Conservation (phyloP, 2,888 invertebrate species). For the Troilus luridus region DNA sequence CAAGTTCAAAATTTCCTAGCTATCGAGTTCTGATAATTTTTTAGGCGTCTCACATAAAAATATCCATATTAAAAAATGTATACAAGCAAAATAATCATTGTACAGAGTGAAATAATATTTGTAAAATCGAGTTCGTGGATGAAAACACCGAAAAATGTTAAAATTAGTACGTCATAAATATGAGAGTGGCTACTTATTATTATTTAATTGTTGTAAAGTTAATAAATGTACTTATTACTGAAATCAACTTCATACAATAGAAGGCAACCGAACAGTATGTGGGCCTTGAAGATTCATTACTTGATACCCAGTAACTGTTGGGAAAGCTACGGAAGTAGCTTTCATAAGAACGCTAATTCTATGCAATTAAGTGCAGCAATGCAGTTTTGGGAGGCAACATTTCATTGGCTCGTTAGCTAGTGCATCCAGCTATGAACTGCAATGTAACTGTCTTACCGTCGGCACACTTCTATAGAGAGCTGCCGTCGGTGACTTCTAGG, state of each 20-base stretch:
- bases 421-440: conserved; percentile 30
- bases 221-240: no score
- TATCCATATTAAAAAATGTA: no score
- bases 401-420: conserved; percentile 10
- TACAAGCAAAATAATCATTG: no score
- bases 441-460: not conserved
- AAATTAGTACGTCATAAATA: no score
- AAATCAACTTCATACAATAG: not conserved
- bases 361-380: conserved; percentile 29
- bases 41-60: no score
- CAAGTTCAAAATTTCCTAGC: no score
- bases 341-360: not conserved
- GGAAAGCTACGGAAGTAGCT: not conserved
- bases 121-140: no score
- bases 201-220: no score
- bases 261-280: not conserved
- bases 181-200: no score
- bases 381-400: conserved; percentile 1
- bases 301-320: not conserved
- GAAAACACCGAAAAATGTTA: no score
- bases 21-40: no score
- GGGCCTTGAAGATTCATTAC: not conserved
- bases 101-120: no score
- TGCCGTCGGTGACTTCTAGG: not conserved
- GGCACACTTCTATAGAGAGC: not conserved